Evolutionary conservation across 2,888 invertebrate genomes (phyloP).

Genomic region (Lapara coniferarum): DNA sequence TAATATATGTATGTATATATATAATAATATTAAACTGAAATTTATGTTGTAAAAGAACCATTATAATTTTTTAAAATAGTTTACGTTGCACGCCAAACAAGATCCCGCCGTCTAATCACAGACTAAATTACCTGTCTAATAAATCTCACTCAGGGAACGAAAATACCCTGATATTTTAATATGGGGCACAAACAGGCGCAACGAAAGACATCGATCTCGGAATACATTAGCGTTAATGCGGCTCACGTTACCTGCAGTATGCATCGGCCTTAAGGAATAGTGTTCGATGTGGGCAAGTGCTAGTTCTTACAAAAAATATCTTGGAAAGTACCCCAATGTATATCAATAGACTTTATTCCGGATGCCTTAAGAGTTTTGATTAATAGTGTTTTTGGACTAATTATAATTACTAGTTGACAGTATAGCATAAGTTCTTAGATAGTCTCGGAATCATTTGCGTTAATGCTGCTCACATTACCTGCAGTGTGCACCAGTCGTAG

Average conservation of each 20-base stretch:
- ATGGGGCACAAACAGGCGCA: neutral
- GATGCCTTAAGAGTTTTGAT: too few relatives aligned
- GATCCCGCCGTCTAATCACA: neutral
- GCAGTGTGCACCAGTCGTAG: neutral
- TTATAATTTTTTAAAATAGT: too few relatives aligned
- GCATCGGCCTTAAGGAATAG: neutral
- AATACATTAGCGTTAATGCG: slow-evolving; percentile 23
- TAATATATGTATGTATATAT: too few relatives aligned
- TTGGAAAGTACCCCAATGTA: too few relatives aligned
- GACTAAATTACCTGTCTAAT: neutral
- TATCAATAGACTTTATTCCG: too few relatives aligned
- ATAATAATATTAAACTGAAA: too few relatives aligned
- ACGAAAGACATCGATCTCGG: slow-evolving; percentile 12
- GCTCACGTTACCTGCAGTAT: slow-evolving; percentile 1
- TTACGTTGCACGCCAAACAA: too few relatives aligned
- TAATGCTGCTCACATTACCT: slow-evolving; percentile 4
- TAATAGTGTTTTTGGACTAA: too few relatives aligned
- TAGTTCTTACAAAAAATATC: too few relatives aligned
- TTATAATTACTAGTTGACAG: too few relatives aligned
- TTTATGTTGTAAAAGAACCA: too few relatives aligned
- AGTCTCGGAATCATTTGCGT: slow-evolving; percentile 17
- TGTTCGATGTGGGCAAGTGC: neutral
- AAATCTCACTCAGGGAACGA: neutral
- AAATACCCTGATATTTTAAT: neutral
- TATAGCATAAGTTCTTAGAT: too few relatives aligned